phyloP scores from a whole-genome alignment of 2,888 invertebrate genomes.

The Acanthacorydalis orientalis region DNA sequence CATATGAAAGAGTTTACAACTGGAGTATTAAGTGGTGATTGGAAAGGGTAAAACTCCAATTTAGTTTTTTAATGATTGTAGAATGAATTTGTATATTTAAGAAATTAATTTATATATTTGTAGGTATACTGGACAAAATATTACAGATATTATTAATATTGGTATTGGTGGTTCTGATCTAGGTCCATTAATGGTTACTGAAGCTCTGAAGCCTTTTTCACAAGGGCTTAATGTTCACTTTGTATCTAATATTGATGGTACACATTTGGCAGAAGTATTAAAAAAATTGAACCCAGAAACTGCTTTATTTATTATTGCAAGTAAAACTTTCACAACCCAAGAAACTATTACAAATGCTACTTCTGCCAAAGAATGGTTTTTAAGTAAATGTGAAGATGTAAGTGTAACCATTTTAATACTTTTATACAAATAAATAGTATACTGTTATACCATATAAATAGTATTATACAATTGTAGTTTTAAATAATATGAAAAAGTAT shows the following conservation, averaged over 20 bases:
- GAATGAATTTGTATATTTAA: too few species aligned
- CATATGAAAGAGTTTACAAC: constrained; percentile 92
- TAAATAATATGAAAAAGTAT: neutral
- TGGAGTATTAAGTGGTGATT: constrained; percentile 50
- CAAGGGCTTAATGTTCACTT: constrained; percentile 82
- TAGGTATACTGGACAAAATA: constrained; percentile 77
- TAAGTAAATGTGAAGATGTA: constrained; percentile 73
- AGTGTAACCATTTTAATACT: constrained; percentile 19
- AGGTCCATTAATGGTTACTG: constrained; percentile 97
- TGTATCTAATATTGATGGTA: constrained; percentile 98
- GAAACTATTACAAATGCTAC: constrained; percentile 99
- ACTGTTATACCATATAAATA: too few species aligned
- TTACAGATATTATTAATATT: constrained; percentile 96
- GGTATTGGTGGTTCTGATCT: constrained; percentile 99
- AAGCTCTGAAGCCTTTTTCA: constrained; percentile 84
- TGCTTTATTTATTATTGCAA: constrained; percentile 93
- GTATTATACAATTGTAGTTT: neutral
- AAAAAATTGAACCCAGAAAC: constrained; percentile 85
- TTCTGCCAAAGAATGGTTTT: constrained; percentile 93
- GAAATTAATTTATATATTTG: constrained; percentile 8
- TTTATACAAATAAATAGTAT: constrained; percentile 3
- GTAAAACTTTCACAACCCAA: constrained; percentile 98
- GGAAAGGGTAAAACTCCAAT: constrained; percentile 38
- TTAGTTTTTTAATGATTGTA: neutral
- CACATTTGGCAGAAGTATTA: constrained; percentile 87